Conservation (phyloP, 1,140 invertebrate genomes). For the Habropoda laboriosa region DNA sequence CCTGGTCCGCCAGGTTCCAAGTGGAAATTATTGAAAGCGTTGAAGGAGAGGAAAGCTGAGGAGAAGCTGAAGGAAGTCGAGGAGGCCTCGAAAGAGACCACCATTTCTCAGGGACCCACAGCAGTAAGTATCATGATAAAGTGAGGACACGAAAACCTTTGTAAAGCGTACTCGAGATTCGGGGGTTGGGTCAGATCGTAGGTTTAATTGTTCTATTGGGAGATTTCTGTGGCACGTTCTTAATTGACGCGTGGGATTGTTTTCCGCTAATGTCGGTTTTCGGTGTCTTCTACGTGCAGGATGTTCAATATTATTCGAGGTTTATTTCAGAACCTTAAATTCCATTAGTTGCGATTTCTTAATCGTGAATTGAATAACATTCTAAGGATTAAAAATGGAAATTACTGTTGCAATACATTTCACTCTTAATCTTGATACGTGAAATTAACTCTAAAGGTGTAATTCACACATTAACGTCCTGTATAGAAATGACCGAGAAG, state of each 20-base stretch:
- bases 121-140: constrained; percentile 81
- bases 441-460: no score
- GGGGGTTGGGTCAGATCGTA: constrained; percentile 64
- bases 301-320: neutral
- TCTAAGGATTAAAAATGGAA: no score
- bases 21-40: constrained; percentile 93
- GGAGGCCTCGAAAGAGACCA: constrained; percentile 82
- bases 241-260: neutral
- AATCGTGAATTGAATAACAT: no score
- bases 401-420: no score
- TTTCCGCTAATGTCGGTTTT: neutral
- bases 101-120: constrained; percentile 74
- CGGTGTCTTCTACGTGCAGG: neutral
- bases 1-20: constrained; percentile 88
- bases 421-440: no score
- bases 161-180: constrained; percentile 76
- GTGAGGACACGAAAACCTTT: constrained; percentile 79
- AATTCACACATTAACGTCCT: constrained; percentile 12
- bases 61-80: constrained; percentile 88
- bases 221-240: neutral
- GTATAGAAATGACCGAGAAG: neutral
- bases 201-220: neutral
- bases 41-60: constrained; percentile 94
- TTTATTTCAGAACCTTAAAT: neutral
- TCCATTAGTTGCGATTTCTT: no score